Percentiles rank a stretch among this genome's conserved stretches.
phyloP scores from a whole-genome alignment of 2,888 invertebrate genomes.

The Plagiodera versicolora region DNA sequence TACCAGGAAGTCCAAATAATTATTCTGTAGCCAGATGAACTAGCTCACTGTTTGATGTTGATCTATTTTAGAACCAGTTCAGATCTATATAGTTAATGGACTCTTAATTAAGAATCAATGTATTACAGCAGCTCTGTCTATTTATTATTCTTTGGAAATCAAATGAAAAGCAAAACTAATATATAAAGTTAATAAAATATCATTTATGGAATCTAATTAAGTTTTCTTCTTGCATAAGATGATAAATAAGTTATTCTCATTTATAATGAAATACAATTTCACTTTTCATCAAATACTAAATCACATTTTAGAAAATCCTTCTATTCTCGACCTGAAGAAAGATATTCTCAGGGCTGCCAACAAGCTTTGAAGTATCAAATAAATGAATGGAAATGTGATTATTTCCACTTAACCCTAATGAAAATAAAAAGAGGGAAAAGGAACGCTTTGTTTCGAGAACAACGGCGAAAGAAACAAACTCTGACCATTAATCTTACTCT shows the following conservation, averaged over 20 bases:
- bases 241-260: no score
- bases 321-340: no score
- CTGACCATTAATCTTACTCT: not conserved
- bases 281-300: no score
- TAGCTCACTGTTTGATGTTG: not conserved
- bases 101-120: not conserved
- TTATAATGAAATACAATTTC: no score
- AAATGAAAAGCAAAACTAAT: no score
- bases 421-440: not conserved
- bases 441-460: not conserved
- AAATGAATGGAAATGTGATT: slow-evolving; percentile 1
- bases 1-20: not conserved
- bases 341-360: no score
- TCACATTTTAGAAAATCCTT: no score
- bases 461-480: not conserved
- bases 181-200: no score
- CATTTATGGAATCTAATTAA: no score
- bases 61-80: not conserved
- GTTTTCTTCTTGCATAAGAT: no score
- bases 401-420: not conserved
- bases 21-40: not conserved
- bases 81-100: not conserved
- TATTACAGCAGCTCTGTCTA: not conserved
- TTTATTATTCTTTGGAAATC: not conserved
- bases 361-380: not conserved